Evolutionary conservation across 2,797 vertebrate genomes (phyloP), one percentile per base, ranked within the genome.

Genomic region (Chelidonichthys spinosus): DNA sequence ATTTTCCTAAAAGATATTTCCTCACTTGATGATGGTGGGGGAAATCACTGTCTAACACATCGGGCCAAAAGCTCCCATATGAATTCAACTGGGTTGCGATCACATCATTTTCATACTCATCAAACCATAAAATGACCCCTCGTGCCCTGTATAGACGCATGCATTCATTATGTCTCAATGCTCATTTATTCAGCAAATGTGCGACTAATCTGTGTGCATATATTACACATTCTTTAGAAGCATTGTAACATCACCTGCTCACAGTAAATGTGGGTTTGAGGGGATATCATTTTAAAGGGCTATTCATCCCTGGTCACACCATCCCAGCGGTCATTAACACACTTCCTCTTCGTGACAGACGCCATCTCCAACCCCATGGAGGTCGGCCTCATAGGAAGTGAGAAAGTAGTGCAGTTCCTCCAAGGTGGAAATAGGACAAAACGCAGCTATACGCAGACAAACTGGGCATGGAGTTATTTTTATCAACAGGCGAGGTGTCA

Each of bases 401-500:
- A 79, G 63, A 69, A 72, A 81, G 54, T 14, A n/a, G 56, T 6
- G 15, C 44, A 50, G n/a, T 40, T 61, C 63, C 73, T 39, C 44
- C 62, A 25, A 53, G 49, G 63, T 40, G 63, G 52, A 70, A 81
- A 69, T 14, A 42, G 60, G 52, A 52, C 37, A 59, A 40, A 71
- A 66, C 54, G 46, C 64, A 72, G 69, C 74, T 11, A 44, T 5
- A 50, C 39, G n/a, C 42, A 39, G 17, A 68, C 56, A 37, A 63
- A 69, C 52, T 46, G 44, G 74, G 60, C 74, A 43, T 62, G 55
- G 6, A 17, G 75, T 72, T 85, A 69, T 84, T 83, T 73, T 75
- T 67, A 71, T 68, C 68, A 67, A 62, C 82, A 76, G 64, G 56
- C 50, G 8, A 76, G 69, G 60, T 86, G 77, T 76, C 55, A 55